Base-by-base conservation (phyloP, 1,140 invertebrate species). In the Danaus plexippus region DNA sequence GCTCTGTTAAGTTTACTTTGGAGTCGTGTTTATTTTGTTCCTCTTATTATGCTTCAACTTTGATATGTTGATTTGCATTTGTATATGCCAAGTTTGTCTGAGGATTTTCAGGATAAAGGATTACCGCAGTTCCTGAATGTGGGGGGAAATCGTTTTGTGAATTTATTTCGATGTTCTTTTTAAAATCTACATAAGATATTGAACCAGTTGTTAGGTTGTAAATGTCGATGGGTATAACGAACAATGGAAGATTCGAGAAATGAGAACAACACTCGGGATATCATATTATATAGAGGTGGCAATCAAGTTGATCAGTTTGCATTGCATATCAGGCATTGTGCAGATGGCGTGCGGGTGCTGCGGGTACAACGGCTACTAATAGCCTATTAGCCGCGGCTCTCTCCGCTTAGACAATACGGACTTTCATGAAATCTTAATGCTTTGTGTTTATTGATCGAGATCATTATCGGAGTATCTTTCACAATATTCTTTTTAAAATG, bases 281-380 rank as follows among this genome's bases (percentile, higher is more conserved):
- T 32, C 22, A 32, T 32, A 32, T 32, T 32, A 32, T 32, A 32
- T 4, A 32, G 22, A 32, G 48, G 49, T 11, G 15, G 56, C 48
- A 52, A 47, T 57, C 52, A 57, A 57, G 56, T 52, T 45, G 56
- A 57, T 57, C 52, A 57, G 56, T 57, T 57, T 44, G 49, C 49
- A 52, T 57, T 45, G 49, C 49, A 32, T 32, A 32, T 32, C 22
- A 32, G 22, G 22, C 22, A 57, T 52, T 52, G 56, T 52, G 49
- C 43, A 50, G 49, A 32, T 50, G 49, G 49, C 49, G 42, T 50
- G 18, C 32, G 49, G 47, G 48, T 42, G 11, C 12, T 9, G 49
- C 49, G 22, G 22, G 22, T 32, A 32, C 22, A 32, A 32, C n/a
- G 22, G 22, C 32, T 42, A 5, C 47, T 49, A 47, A 49, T 47